Base-by-base conservation (phyloP, 2,888 invertebrate genomes). In the Lagria hirta region DNA sequence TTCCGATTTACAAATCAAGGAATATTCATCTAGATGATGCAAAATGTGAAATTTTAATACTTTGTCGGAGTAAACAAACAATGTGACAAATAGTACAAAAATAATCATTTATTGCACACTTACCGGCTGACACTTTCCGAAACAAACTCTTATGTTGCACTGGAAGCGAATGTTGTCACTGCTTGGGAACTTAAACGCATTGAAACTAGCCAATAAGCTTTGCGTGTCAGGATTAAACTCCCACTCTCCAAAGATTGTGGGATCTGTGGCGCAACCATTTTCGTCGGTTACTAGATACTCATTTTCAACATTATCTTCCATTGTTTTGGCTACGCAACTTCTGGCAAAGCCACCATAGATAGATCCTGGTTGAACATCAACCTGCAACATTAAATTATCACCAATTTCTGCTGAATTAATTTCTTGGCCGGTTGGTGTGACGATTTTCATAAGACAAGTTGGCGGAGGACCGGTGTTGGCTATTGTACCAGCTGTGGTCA, bases 391-490 rank as follows among this genome's bases (percentile, higher is more conserved):
- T 17, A 93, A 77, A 69, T 89, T 88, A 62, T 93, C 90, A 57
- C 94, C 94, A 43, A 95, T 92, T 71, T 92, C 92, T 1, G 94
- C 94, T 0, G 90, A 88, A 68, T 83, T 88, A 43, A 95, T 91
- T 72, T 91, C 89, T 62, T 87, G 85, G 4, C 94, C 94, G 21
- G 84, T 84, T 21, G 84, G 83, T 14, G 91, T 88, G 12, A 92
- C 88, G 52, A 95, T 94, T 62, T 86, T 83, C 94, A 95, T 94
- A 42, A 87, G 78, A 68, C 94, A 94, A 6, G 88, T 88, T 5
- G 94, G 94, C 29, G 94, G 93, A 15, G 94, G 94, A 32, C 94
- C 94, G 0, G 93, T 94, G 65, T 95, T 94, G 23, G 93, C 93
- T 49, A 95, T 94, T 0, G 94, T 95, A 36, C 94, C 94, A 1